Evolutionary conservation across 2,888 invertebrate species (phyloP).

Genomic region (Agrotis clavis): DNA sequence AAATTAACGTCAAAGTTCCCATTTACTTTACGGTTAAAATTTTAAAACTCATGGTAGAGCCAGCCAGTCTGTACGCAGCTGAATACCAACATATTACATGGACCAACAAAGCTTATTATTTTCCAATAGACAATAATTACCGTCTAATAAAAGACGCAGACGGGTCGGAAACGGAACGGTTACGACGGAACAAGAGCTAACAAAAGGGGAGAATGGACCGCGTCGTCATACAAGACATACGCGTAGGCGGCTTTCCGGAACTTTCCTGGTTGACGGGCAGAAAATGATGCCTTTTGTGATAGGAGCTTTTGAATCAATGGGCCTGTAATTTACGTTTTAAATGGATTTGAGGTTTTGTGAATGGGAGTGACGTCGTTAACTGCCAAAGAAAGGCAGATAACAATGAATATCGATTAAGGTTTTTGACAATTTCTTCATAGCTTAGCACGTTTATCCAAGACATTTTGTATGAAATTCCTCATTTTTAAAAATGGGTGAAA

Average conservation of each 20-base stretch:
- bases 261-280: slow-evolving; percentile 9
- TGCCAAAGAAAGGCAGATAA: no score
- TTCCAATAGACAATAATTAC: slow-evolving; percentile 36
- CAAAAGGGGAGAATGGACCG: slow-evolving; percentile 29
- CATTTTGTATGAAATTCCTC: no score
- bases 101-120: slow-evolving; percentile 4
- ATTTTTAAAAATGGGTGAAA: no score
- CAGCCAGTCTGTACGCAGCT: background rate
- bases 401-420: no score
- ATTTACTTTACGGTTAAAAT: no score
- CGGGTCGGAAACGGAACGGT: slow-evolving; percentile 30
- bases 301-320: slow-evolving; percentile 25
- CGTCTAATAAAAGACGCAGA: slow-evolving; percentile 34
- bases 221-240: slow-evolving; percentile 40
- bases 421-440: no score
- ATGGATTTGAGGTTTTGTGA: slow-evolving; percentile 13
- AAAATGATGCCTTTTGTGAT: slow-evolving; percentile 47
- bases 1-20: no score
- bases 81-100: background rate
- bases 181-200: slow-evolving; percentile 17
- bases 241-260: slow-evolving; percentile 23
- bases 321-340: slow-evolving; percentile 19
- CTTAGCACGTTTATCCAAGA: no score
- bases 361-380: background rate
- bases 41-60: no score